A percentile compares a stretch with the other conserved stretches of the same genome.
Evolutionary conservation across 2,797 vertebrate genomes (phyloP).

Genomic region (Siniperca scherzeri): DNA sequence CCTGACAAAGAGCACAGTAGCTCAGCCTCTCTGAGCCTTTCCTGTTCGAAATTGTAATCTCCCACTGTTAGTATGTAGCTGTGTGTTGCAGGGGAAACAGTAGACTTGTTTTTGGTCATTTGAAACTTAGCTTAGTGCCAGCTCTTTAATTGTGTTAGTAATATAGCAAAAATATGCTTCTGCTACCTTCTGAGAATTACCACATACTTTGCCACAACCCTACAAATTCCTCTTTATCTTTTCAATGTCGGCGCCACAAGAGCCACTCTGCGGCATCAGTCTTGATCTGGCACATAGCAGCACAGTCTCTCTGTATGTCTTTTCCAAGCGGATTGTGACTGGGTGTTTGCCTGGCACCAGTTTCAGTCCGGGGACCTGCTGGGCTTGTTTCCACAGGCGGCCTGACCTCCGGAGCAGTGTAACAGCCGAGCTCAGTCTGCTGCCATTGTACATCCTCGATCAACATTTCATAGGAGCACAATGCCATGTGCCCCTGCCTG

Average conservation of each 20-base stretch:
- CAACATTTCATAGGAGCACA: slow-evolving; percentile 68
- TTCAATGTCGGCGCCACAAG: slow-evolving; percentile 1
- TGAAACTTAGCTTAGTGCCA: no score
- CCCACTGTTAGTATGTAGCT: slow-evolving; percentile 25
- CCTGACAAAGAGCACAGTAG: slow-evolving; percentile 61
- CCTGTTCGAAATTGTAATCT: slow-evolving; percentile 58
- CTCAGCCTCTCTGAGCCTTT: slow-evolving; percentile 49
- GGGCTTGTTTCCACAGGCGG: slow-evolving; percentile 72
- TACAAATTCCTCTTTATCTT: slow-evolving; percentile 6
- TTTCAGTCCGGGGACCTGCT: slow-evolving; percentile 54
- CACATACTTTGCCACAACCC: slow-evolving; percentile 4
- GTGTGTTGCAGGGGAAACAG: slow-evolving; percentile 12
- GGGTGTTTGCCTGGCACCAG: slow-evolving; percentile 47
- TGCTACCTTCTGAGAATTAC: slow-evolving; percentile 12
- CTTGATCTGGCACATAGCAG: slow-evolving; percentile 18
- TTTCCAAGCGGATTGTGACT: slow-evolving; percentile 46
- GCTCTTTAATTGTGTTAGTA: no score
- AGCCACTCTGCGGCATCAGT: slow-evolving; percentile 16
- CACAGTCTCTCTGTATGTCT: slow-evolving; percentile 41
- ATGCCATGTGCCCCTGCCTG: slow-evolving; percentile 48
- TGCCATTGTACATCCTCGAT: slow-evolving; percentile 60
- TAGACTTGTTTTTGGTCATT: no score
- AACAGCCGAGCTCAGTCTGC: slow-evolving; percentile 58
- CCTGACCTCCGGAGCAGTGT: slow-evolving; percentile 44
- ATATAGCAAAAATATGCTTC: not conserved